Evolutionary conservation across 2,113 vertebrate species (phyloP), one percentile per base, ranked within the genome.

Genomic region (Symphodus melops): DNA sequence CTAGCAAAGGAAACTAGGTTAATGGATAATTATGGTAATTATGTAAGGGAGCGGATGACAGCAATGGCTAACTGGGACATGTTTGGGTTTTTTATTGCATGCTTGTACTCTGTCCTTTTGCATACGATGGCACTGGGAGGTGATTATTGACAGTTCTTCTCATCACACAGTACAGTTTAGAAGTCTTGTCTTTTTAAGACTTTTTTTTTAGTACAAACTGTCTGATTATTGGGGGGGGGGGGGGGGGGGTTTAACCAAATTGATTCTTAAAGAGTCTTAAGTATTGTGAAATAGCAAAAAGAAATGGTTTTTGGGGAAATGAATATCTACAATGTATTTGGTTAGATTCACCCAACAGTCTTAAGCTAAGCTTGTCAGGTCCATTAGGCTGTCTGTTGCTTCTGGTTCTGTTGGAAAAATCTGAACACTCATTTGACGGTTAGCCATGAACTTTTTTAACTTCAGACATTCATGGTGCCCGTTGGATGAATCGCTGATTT

Each of bases 51-150:
- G 23, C 23, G 9, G 11, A 13, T 49, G 13, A 19, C 17, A 48
- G 36, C 37, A 36, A 1, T 0, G 5, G 19, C n/a, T 0, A 36
- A 5, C 13, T 52, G n/a, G n/a, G n/a, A n/a, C n/a, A n/a, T n/a
- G n/a, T n/a, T n/a, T n/a, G n/a, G n/a, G n/a, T n/a, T n/a, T 14
- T 77, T 60, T 78, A 81, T 68, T 51, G 48, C 42, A 9, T 21
- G 7, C 8, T 5, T 55, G 60, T 21, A 1, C 69, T 59, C 33
- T 49, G 62, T 51, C 41, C 62, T 7, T 20, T 84, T 79, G 17
- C n/a, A 21, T 79, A 77, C 84, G 37, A 3, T 5, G 4, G 8
- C 14, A 33, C 16, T 33, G 8, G 8, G 21, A 41, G 67, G 64
- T 75, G 63, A 81, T 70, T 63, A 79, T 70, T 67, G 55, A 36